phyloP scores from a whole-genome alignment of 2,797 vertebrate species.

The Enteromius trimaculatus region DNA sequence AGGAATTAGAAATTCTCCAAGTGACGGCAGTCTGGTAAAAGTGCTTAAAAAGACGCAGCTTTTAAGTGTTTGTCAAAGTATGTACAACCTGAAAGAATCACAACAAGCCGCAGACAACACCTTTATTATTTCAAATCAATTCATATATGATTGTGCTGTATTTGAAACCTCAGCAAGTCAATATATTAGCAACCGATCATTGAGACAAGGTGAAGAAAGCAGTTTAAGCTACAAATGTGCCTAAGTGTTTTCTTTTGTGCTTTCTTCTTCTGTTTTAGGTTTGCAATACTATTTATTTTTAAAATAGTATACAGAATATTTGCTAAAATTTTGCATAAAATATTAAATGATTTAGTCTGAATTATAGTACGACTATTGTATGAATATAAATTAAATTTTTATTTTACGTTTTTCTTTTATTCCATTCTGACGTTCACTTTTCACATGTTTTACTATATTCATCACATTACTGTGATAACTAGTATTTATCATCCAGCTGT shows the following conservation, averaged over 20 bases:
- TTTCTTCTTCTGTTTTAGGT: background rate
- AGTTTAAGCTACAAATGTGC: background rate
- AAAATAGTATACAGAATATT: background rate
- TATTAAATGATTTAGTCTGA: background rate
- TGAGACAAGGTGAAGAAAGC: background rate
- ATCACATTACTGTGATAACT: background rate
- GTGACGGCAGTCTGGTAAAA: background rate
- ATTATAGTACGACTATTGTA: background rate
- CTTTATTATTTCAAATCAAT: background rate
- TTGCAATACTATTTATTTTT: background rate
- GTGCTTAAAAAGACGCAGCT: background rate
- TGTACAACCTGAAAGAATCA: background rate
- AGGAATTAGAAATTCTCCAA: background rate
- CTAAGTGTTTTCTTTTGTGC: background rate
- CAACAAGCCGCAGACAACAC: background rate
- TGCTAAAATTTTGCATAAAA: background rate
- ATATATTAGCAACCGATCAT: background rate
- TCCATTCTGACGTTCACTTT: background rate
- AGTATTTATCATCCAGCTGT: background rate
- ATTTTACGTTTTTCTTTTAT: background rate
- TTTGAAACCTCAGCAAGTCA: background rate
- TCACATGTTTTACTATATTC: background rate
- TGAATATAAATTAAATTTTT: background rate
- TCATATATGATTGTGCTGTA: background rate
- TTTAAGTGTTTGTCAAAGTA: background rate